phyloP scores from a whole-genome alignment of 1,140 invertebrate genomes.

The Musca domestica region DNA sequence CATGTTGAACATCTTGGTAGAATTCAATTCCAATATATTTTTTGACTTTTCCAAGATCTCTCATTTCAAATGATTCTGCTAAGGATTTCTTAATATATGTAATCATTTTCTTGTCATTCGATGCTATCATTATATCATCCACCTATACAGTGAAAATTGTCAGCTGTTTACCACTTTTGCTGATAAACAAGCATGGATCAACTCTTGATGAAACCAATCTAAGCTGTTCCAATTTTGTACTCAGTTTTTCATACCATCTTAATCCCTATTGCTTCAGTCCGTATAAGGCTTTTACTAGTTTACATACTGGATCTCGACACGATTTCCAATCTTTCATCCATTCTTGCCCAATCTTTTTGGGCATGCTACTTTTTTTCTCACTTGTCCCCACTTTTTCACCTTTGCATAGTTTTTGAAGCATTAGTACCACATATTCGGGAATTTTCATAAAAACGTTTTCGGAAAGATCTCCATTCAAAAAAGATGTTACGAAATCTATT shows the following conservation, averaged over 20 bases:
- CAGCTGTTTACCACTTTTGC: neutral
- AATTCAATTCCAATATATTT: neutral
- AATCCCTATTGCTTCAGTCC: too few relatives aligned
- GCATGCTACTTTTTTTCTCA: too few relatives aligned
- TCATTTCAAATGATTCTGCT: neutral
- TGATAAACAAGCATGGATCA: neutral
- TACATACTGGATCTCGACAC: too few relatives aligned
- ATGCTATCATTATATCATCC: too few relatives aligned
- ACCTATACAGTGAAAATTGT: neutral
- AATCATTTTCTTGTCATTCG: neutral
- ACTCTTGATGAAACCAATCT: too few relatives aligned
- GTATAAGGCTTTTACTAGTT: too few relatives aligned
- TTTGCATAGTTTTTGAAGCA: too few relatives aligned
- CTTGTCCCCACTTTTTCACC: too few relatives aligned
- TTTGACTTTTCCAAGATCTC: neutral
- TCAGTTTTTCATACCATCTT: too few relatives aligned
- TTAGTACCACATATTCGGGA: too few relatives aligned
- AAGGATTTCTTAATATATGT: neutral
- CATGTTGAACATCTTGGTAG: neutral
- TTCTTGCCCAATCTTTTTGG: too few relatives aligned
- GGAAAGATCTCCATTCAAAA: constrained; percentile 25
- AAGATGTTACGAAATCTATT: constrained; percentile 26
- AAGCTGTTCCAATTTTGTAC: neutral
- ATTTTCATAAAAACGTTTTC: constrained; percentile 26
- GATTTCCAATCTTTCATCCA: too few relatives aligned